These are phyloP conservation scores for Conger conger DNA, from an alignment of 2,113 vertebrate species.

Conservation along the genomic window DNA sequence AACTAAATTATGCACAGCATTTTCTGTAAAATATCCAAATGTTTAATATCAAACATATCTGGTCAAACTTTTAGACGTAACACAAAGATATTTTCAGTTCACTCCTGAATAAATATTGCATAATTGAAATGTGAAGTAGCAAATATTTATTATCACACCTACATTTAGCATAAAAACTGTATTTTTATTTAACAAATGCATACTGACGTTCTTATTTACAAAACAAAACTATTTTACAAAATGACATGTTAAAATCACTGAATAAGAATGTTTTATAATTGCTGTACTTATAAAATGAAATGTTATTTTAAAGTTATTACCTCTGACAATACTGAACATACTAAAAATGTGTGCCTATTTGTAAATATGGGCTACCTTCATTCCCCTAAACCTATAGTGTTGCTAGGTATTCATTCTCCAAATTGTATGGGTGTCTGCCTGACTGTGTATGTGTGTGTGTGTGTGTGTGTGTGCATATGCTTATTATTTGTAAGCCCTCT, in stretches of 20 bases:
- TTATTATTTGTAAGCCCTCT: too few species aligned
- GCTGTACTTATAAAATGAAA: background rate
- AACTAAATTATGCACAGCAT: conserved; percentile 1
- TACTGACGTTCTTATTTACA: conserved; percentile 43
- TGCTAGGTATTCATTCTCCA: background rate
- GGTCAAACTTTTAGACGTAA: background rate
- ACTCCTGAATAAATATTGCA: conserved; percentile 12
- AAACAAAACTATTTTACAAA: conserved; percentile 43
- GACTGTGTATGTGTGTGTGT: too few species aligned
- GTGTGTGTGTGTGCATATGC: too few species aligned
- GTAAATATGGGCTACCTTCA: background rate
- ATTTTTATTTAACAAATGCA: conserved; percentile 16
- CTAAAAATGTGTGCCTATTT: background rate
- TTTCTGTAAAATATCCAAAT: conserved; percentile 1
- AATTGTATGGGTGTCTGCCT: background rate
- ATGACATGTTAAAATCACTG: conserved; percentile 31
- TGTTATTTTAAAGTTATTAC: background rate
- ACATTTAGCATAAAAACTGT: background rate
- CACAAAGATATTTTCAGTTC: background rate
- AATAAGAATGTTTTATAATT: conserved; percentile 15
- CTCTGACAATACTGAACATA: background rate
- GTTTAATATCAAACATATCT: background rate
- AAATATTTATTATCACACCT: background rate
- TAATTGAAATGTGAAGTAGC: conserved; percentile 16
- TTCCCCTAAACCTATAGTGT: background rate